These are phyloP conservation scores for Illadopsis cleaveri DNA, from an alignment of 2,113 vertebrate genomes.

Conservation along the genomic window DNA sequence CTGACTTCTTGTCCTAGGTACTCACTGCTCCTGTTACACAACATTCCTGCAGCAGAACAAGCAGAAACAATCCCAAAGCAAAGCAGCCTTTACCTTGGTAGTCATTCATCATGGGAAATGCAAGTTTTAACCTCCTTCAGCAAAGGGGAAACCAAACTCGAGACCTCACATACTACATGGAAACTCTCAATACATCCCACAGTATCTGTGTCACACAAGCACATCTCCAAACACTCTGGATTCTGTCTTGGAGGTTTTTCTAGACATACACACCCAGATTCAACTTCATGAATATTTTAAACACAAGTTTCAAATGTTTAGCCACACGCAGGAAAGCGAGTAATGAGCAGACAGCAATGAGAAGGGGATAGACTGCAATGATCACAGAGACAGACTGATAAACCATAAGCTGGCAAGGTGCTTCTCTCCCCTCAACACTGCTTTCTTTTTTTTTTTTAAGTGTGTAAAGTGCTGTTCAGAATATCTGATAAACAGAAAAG, in stretches of 20 bases:
- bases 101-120: neutral
- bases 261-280: neutral
- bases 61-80: neutral
- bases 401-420: neutral
- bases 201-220: neutral
- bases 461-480: neutral
- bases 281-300: neutral
- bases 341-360: neutral
- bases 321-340: neutral
- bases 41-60: neutral
- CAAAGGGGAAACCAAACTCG: neutral
- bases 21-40: neutral
- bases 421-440: neutral
- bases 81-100: neutral
- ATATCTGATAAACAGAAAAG: neutral
- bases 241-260: neutral
- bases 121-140: neutral
- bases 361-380: neutral
- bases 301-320: neutral
- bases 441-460: too few relatives aligned
- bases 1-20: neutral
- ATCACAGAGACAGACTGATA: neutral
- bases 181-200: neutral
- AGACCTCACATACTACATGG: neutral
- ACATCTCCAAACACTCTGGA: neutral